These are phyloP conservation scores for Limonius californicus DNA, from an alignment of 1,140 invertebrate genomes.

Conservation along the genomic window DNA sequence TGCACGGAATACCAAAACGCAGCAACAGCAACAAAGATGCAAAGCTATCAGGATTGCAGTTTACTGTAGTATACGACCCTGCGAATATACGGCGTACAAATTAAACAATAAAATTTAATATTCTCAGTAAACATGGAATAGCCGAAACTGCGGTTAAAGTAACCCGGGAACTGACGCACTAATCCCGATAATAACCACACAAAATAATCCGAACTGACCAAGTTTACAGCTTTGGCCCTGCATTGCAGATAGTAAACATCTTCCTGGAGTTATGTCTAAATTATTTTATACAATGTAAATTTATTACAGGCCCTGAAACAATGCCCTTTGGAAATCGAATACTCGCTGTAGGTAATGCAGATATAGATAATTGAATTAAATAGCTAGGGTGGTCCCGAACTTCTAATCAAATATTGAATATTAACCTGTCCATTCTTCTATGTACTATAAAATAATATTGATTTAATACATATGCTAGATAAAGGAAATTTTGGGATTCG, in stretches of 20 bases:
- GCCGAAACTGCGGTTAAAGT: slow-evolving; percentile 30
- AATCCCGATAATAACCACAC: slow-evolving; percentile 25
- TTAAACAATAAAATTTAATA: slow-evolving; percentile 38
- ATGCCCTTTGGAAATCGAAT: no score
- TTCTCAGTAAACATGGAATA: slow-evolving; percentile 33
- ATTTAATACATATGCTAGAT: no score
- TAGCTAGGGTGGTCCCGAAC: no score
- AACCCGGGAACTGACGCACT: slow-evolving; percentile 29
- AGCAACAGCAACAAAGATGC: neutral
- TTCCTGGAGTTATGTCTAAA: neutral
- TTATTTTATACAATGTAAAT: slow-evolving; percentile 9
- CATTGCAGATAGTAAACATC: slow-evolving; percentile 12
- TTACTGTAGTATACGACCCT: slow-evolving; percentile 13
- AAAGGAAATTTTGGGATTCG: no score
- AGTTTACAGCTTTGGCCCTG: slow-evolving; percentile 8
- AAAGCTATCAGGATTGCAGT: slow-evolving; percentile 10
- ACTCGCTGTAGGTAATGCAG: no score
- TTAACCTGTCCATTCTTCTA: no score
- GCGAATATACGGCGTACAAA: slow-evolving; percentile 28
- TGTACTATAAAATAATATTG: no score
- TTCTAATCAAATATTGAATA: no score
- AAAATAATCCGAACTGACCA: slow-evolving; percentile 23
- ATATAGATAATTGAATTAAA: no score
- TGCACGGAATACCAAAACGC: no score
- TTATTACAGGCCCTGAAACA: neutral